Conservation (phyloP, 2,113 vertebrate species). For the Bos javanicus region DNA sequence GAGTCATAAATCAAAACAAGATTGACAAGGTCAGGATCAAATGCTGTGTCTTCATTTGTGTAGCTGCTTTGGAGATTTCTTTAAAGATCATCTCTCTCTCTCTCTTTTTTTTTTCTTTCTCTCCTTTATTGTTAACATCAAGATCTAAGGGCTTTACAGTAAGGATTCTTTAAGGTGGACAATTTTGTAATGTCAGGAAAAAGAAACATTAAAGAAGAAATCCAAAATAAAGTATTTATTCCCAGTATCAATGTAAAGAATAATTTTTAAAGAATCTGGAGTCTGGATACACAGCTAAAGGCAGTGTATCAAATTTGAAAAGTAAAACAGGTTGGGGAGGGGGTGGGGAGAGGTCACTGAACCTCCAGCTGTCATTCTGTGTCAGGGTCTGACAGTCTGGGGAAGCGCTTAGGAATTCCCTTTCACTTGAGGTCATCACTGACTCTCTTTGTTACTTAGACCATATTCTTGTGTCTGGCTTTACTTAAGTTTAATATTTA, state of each 20-base stretch:
- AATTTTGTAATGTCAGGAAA: constrained; percentile 1
- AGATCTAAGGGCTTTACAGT: not conserved
- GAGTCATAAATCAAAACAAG: not conserved
- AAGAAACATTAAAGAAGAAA: not conserved
- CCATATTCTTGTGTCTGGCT: constrained; percentile 35
- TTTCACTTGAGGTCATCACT: not conserved
- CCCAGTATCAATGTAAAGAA: not conserved
- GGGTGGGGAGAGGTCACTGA: not conserved
- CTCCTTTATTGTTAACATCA: not conserved
- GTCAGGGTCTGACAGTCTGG: not conserved
- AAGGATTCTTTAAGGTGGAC: not conserved
- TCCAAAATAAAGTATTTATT: not conserved
- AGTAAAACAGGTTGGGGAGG: not conserved
- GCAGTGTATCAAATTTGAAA: not conserved
- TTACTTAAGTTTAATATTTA: constrained; percentile 66
- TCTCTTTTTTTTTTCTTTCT: not conserved
- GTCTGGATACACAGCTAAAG: not conserved
- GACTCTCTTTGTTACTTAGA: constrained; percentile 37
- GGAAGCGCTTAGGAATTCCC: not conserved
- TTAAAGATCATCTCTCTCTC: not conserved
- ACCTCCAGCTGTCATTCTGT: not conserved
- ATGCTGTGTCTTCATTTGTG: not conserved
- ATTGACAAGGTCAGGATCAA: not conserved
- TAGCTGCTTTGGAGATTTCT: not conserved
- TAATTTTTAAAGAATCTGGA: not conserved